Conservation (phyloP, 1,140 invertebrate genomes). For the Drosophila quadrilineata region DNA sequence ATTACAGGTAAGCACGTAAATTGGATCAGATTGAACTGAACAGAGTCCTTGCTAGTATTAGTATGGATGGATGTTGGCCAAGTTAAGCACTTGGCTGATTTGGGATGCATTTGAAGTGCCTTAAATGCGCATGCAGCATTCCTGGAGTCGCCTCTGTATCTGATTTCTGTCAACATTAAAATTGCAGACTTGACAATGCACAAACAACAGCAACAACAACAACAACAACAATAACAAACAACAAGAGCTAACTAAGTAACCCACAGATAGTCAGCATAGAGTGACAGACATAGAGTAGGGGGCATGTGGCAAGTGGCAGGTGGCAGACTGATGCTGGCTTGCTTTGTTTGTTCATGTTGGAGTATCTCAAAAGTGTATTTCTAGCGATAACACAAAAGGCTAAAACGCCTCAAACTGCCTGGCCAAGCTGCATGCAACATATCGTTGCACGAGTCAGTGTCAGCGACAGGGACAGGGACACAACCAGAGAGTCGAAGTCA, state of each 20-base stretch:
- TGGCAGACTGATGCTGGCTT: constrained; percentile 1
- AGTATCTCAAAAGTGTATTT: constrained; percentile 65
- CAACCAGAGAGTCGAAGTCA: background rate
- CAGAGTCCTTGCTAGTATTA: too few species aligned
- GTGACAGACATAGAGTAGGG: constrained; percentile 25
- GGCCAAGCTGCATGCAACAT: background rate
- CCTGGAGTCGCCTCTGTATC: constrained; percentile 70
- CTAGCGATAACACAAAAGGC: constrained; percentile 69
- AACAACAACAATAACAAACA: background rate
- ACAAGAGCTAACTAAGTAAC: constrained; percentile 62
- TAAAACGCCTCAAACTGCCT: constrained; percentile 56
- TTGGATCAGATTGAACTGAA: constrained; percentile 22
- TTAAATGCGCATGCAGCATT: constrained; percentile 78
- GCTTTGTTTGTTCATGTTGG: constrained; percentile 46
- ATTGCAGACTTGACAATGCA: constrained; percentile 77
- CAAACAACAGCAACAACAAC: constrained; percentile 14
- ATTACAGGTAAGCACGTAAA: constrained; percentile 70
- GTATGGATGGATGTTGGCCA: constrained; percentile 25
- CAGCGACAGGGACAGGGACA: too few species aligned
- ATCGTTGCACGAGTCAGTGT: background rate
- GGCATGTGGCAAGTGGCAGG: background rate
- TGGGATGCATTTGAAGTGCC: constrained; percentile 68
- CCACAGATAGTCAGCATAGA: constrained; percentile 59
- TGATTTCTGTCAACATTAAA: constrained; percentile 80
- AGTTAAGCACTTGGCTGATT: constrained; percentile 20